Base-by-base conservation (phyloP, 2,888 invertebrate species). In the Drosophila crucigera region DNA sequence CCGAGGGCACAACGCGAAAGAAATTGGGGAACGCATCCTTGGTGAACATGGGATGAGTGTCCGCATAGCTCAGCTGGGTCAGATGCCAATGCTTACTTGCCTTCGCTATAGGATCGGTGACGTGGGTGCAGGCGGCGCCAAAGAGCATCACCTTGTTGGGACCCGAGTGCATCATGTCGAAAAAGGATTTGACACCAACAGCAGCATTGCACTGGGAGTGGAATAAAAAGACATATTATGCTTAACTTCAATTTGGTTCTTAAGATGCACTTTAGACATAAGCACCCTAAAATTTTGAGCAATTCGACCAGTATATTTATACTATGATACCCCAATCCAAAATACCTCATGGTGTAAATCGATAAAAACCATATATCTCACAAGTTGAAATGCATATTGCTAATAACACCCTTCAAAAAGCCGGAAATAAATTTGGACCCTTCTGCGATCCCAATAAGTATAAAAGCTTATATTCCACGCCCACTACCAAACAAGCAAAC, bases 1-100 rank as follows among this genome's bases (percentile, higher is more conserved):
- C 99, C 63, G 98, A 98, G 0, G 99, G 99, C 28, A 99, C 99
- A 76, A 99, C 97, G 59, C 99, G 96, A 94, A 98, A 99, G 95
- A 99, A 98, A 93, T 99, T 98, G 11, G 98, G 98, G 93, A 98
- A 99, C 82, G 97, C 97, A 90, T 97, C 96, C 91, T 96, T 97
- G 9, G 97, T 97, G 94, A 99, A 98, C 97, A 98, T 98, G 1
- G 99, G 99, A 94, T 99, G 98, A 6, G 98, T 99, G 93, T 99
- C 99, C 7, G 98, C 99, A 93, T 99, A 99, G 19, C 99, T 98
- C 11, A 99, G 94, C 97, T 98, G 99, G 0, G 98, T 97, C 64
- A 99, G 95, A 92, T 98, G 97, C 98, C 99, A 99, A 93, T 98
- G 98, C 91, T 98, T 98, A 65, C 98, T 97, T 7, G 98, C 98